A percentile compares a stretch with the other conserved stretches of the same genome.
Conservation (phyloP, 2,888 invertebrate genomes). For the Cosmia trapezina region DNA sequence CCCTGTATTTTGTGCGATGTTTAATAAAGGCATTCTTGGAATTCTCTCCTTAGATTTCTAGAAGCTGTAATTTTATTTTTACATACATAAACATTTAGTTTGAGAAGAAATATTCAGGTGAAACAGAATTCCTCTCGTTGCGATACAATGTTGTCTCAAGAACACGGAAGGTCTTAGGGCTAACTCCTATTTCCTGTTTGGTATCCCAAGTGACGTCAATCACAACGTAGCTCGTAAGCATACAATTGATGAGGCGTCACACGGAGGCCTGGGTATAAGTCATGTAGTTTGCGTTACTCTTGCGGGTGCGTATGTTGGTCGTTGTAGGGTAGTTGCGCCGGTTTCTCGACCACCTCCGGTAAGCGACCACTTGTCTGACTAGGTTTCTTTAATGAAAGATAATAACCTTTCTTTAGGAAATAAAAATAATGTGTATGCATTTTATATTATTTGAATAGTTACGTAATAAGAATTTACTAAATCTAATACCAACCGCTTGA, state of each 20-base stretch:
- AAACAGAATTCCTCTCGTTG: constrained; percentile 16
- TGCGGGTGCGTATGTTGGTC: background rate
- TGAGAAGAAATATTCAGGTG: constrained; percentile 41
- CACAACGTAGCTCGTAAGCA: constrained; percentile 5
- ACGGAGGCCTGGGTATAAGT: constrained; percentile 16
- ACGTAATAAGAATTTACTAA: too few species aligned
- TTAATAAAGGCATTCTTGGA: background rate
- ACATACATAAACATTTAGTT: constrained; percentile 42
- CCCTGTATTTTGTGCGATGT: constrained; percentile 5
- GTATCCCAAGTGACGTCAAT: constrained; percentile 19
- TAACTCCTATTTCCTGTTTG: constrained; percentile 14
- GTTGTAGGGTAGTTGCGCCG: too few species aligned
- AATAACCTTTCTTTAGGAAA: too few species aligned
- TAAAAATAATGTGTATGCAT: too few species aligned
- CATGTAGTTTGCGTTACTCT: constrained; percentile 4
- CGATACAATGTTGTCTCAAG: background rate
- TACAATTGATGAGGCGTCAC: constrained; percentile 29
- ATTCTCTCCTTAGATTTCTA: constrained; percentile 4
- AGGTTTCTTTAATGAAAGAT: too few species aligned
- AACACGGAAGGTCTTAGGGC: constrained; percentile 17
- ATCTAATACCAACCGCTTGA: too few species aligned
- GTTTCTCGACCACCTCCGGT: too few species aligned
- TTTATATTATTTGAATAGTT: too few species aligned
- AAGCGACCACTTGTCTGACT: too few species aligned
- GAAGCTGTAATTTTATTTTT: constrained; percentile 28